Percentiles rank a stretch among this genome's conserved stretches.
These are phyloP conservation scores for Zingel zingel DNA, from an alignment of 2,113 vertebrate species.

Conservation along the genomic window DNA sequence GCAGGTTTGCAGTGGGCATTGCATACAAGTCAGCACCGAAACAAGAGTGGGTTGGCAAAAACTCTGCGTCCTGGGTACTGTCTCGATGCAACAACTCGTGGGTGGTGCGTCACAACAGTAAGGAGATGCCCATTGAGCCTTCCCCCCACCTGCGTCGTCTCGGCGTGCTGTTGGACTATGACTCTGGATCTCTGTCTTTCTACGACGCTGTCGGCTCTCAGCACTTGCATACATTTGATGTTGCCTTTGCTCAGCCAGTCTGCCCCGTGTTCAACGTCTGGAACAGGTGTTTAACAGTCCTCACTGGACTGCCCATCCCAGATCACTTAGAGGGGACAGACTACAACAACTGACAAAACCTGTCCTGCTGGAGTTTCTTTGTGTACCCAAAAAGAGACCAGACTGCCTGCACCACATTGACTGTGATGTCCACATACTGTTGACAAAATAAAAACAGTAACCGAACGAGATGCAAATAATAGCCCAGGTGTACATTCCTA, in stretches of 20 bases:
- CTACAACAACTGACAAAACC: slow-evolving; percentile 84
- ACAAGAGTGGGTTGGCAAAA: slow-evolving; percentile 98
- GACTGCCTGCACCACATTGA: slow-evolving; percentile 36
- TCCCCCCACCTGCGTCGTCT: slow-evolving; percentile 93
- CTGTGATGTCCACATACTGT: slow-evolving; percentile 47
- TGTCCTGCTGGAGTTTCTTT: slow-evolving; percentile 13
- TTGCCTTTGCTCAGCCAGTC: slow-evolving; percentile 93
- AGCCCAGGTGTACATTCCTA: slow-evolving; percentile 78
- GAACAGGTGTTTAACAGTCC: slow-evolving; percentile 97
- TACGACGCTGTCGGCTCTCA: slow-evolving; percentile 95
- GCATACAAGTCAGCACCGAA: slow-evolving; percentile 97
- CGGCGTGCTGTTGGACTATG: slow-evolving; percentile 96
- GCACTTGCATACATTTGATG: slow-evolving; percentile 95
- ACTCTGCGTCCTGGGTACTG: slow-evolving; percentile 95
- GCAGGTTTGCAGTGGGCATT: slow-evolving; percentile 97
- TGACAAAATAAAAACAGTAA: slow-evolving; percentile 69
- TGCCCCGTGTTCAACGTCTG: slow-evolving; percentile 98
- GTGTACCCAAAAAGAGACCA: slow-evolving; percentile 21
- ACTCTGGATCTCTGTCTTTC: slow-evolving; percentile 93
- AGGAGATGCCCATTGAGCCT: slow-evolving; percentile 93
- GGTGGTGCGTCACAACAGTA: slow-evolving; percentile 95
- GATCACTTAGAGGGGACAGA: slow-evolving; percentile 94
- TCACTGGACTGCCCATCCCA: slow-evolving; percentile 97
- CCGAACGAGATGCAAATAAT: slow-evolving; percentile 33
- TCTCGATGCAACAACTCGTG: slow-evolving; percentile 96